Conservation (phyloP, 2,113 vertebrate species). For the Tupaia chinensis region DNA sequence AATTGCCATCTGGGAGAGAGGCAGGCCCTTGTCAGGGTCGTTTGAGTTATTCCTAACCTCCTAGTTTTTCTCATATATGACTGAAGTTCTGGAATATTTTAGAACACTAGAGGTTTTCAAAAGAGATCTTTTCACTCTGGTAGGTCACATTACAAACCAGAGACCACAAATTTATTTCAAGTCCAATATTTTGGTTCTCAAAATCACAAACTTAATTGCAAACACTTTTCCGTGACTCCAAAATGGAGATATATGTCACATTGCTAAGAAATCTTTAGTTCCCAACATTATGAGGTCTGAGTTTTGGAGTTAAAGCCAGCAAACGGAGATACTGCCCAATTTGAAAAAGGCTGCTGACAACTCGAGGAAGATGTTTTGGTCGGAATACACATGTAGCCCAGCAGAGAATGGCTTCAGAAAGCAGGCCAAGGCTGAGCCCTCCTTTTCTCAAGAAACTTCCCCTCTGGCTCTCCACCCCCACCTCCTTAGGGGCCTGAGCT, state of each 20-base stretch:
- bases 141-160: conserved; percentile 62
- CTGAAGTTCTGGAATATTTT: conserved; percentile 54
- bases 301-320: conserved; percentile 55
- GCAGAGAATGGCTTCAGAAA: conserved; percentile 59
- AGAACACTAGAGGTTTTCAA: conserved; percentile 24
- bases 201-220: conserved; percentile 75
- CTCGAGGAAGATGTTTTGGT: conserved; percentile 40
- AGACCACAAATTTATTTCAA: conserved; percentile 72
- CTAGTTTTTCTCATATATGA: neutral
- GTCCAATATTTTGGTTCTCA: conserved; percentile 69
- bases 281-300: conserved; percentile 55
- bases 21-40: neutral
- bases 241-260: conserved; percentile 71
- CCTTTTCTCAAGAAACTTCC: conserved; percentile 89
- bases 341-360: conserved; percentile 50
- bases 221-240: conserved; percentile 39
- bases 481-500: conserved; percentile 64
- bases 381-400: neutral
- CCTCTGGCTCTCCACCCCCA: conserved; percentile 87
- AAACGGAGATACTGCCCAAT: conserved; percentile 46
- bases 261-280: conserved; percentile 58
- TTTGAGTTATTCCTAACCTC: neutral
- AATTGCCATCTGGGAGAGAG: neutral
- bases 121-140: conserved; percentile 42
- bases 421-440: conserved; percentile 87